A percentile compares a stretch with the other conserved stretches of the same genome.
Conservation (phyloP, 2,113 vertebrate species). For the Pelvicachromis taeniatus region DNA sequence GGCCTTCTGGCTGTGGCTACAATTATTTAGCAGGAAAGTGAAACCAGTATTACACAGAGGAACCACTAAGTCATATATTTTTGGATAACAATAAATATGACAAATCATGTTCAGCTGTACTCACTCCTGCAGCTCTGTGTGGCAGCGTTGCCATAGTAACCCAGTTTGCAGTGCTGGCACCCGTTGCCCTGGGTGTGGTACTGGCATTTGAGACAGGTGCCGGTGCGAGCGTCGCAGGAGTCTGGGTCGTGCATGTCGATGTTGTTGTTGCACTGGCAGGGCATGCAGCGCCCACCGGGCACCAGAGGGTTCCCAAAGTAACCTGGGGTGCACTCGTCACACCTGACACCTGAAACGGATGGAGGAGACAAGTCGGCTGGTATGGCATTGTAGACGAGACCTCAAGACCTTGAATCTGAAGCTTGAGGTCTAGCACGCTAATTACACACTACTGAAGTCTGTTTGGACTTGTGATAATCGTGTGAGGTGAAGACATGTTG, state of each 20-base stretch:
- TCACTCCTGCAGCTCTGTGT: conserved; percentile 92
- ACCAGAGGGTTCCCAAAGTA: conserved; percentile 85
- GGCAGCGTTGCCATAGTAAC: conserved; percentile 85
- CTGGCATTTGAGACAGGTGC: conserved; percentile 84
- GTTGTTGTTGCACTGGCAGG: conserved; percentile 89
- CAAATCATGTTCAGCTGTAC: conserved; percentile 29
- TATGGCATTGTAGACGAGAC: background rate
- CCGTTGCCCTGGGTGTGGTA: conserved; percentile 84
- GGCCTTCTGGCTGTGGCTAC: background rate
- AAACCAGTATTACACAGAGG: background rate
- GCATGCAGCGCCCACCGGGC: conserved; percentile 77
- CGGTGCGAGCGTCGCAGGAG: conserved; percentile 81
- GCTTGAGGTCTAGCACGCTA: background rate
- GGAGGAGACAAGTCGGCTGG: background rate
- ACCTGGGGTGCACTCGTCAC: conserved; percentile 86
- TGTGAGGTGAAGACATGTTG: background rate
- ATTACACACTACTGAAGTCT: conserved; percentile 4
- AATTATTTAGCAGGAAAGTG: background rate
- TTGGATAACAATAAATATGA: background rate
- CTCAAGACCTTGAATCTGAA: background rate
- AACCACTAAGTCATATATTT: background rate
- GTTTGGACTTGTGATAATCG: background rate
- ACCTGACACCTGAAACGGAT: conserved; percentile 77
- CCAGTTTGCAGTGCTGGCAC: conserved; percentile 83
- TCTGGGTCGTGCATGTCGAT: conserved; percentile 84